Conservation (phyloP, 2,113 vertebrate species). For the Cinclus mexicanus region DNA sequence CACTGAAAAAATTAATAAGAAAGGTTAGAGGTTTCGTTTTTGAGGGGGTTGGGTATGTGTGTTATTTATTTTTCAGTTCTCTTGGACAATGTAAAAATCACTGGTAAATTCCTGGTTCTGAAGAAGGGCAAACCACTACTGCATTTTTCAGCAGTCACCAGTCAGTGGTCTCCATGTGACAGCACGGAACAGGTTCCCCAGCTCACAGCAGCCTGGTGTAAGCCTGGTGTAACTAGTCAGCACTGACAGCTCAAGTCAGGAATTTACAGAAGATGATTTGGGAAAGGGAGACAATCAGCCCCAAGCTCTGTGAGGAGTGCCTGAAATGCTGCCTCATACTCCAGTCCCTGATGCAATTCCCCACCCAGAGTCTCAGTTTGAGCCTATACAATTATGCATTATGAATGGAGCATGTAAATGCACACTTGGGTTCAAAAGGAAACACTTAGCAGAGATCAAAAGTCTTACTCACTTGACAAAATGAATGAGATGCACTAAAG, state of each 20-base stretch:
- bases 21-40: not conserved
- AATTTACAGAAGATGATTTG: not conserved
- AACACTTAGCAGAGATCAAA: not conserved
- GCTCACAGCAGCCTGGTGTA: not conserved
- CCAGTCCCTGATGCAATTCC: not conserved
- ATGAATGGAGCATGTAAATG: not conserved
- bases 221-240: not conserved
- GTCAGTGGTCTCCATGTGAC: not conserved
- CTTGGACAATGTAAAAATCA: not conserved
- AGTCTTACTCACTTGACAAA: not conserved
- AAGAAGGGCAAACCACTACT: not conserved
- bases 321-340: not conserved
- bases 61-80: not conserved
- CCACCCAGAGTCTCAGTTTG: not conserved
- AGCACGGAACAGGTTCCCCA: not conserved
- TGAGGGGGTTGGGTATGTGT: rapidly evolving
- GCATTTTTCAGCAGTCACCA: not conserved
- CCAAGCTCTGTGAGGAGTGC: not conserved
- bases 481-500: not conserved
- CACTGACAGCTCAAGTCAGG: not conserved
- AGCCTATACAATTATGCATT: not conserved
- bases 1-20: not conserved
- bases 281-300: not conserved
- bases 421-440: not conserved
- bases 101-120: not conserved